Percentiles rank a stretch among this genome's conserved stretches.
Evolutionary conservation across 2,888 invertebrate species (phyloP).

Genomic region (Neoitamus cyanurus): DNA sequence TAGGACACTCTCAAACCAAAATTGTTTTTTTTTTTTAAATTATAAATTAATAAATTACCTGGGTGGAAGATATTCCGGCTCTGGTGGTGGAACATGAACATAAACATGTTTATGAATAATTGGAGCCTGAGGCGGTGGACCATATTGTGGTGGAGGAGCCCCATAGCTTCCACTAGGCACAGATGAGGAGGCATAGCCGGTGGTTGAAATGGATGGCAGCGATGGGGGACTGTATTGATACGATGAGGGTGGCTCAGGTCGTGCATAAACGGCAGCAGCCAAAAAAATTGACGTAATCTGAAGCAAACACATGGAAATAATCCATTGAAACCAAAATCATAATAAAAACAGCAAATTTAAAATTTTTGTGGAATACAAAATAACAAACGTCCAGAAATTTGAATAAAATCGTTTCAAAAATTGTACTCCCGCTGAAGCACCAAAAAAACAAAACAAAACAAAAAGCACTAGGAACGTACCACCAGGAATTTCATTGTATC

Average conservation of each 20-base stretch:
- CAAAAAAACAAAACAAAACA: neutral
- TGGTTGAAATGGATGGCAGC: constrained; percentile 57
- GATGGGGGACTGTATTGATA: constrained; percentile 67
- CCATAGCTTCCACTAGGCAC: constrained; percentile 63
- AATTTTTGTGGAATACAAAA: neutral
- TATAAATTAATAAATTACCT: constrained; percentile 63
- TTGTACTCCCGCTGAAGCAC: too few relatives aligned
- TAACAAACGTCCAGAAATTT: constrained; percentile 13
- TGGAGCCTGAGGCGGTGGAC: constrained; percentile 78
- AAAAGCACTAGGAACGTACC: neutral
- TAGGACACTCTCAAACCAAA: too few relatives aligned
- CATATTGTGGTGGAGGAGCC: constrained; percentile 73
- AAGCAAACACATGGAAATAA: neutral
- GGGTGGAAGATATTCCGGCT: constrained; percentile 79
- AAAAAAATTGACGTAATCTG: constrained; percentile 21
- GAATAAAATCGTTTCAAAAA: neutral
- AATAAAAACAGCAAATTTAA: neutral
- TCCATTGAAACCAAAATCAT: neutral
- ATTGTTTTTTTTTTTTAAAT: neutral
- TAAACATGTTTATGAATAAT: constrained; percentile 91
- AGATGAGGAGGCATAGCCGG: constrained; percentile 44
- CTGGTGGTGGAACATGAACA: constrained; percentile 90
- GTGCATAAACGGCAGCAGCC: constrained; percentile 54
- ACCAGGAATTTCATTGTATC: constrained; percentile 27
- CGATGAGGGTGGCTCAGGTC: constrained; percentile 56